Conservation (phyloP, 2,888 invertebrate genomes). For the Epistrophe eligans region DNA sequence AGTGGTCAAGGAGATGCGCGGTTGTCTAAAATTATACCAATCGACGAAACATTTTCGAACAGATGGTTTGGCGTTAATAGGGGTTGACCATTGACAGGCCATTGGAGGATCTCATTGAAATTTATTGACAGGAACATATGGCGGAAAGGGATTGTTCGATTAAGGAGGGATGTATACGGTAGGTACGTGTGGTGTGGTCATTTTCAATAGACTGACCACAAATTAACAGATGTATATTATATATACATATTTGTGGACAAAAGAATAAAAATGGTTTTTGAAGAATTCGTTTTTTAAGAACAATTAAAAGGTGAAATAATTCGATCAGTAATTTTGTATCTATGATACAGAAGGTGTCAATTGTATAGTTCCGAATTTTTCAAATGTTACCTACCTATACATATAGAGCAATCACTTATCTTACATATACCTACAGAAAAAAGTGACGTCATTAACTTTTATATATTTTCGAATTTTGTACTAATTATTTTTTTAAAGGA, state of each 20-base stretch:
- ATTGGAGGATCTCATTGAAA: conserved; percentile 53
- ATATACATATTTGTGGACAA: too few species aligned
- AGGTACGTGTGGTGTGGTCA: conserved; percentile 60
- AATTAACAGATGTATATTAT: conserved; percentile 13
- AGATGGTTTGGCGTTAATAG: conserved; percentile 67
- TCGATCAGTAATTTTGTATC: not conserved
- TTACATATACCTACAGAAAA: too few species aligned
- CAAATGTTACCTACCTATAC: too few species aligned
- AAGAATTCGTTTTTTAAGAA: not conserved
- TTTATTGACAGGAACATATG: conserved; percentile 63
- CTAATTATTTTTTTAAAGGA: too few species aligned
- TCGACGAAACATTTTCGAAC: conserved; percentile 47
- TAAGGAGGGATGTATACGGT: not conserved
- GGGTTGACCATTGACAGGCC: conserved; percentile 43
- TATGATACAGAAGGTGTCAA: not conserved
- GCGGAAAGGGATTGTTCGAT: conserved; percentile 48
- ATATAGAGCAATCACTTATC: too few species aligned
- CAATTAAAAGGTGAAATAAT: not conserved
- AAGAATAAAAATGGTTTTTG: not conserved
- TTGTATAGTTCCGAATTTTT: not conserved
- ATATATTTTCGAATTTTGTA: too few species aligned
- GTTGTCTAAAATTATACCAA: conserved; percentile 15
- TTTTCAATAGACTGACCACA: conserved; percentile 20
- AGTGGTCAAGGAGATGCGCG: conserved; percentile 47
- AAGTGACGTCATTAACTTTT: too few species aligned